phyloP scores from a whole-genome alignment of 2,888 invertebrate species.

The Carcina quercana region DNA sequence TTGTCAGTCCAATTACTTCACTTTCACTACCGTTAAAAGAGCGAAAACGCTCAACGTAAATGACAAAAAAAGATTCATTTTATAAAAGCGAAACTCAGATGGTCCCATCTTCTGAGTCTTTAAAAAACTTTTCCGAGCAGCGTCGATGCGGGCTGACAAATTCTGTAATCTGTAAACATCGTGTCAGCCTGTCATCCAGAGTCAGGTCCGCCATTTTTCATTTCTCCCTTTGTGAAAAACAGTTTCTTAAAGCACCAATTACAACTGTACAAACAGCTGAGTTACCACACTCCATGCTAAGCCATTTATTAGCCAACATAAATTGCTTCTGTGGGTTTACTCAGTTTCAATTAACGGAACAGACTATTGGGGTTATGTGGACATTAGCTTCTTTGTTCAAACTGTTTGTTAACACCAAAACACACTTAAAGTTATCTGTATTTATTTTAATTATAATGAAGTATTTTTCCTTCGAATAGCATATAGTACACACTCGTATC shows the following conservation, averaged over 20 bases:
- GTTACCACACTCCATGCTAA: constrained; percentile 23
- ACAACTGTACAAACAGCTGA: constrained; percentile 33
- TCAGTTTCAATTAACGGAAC: constrained; percentile 37
- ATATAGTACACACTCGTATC: too few relatives aligned
- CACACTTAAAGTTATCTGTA: too few relatives aligned
- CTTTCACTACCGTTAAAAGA: too few relatives aligned
- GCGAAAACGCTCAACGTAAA: too few relatives aligned
- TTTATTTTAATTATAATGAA: too few relatives aligned
- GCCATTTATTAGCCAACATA: constrained; percentile 43
- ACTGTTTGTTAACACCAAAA: too few relatives aligned
- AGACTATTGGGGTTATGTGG: constrained; percentile 28
- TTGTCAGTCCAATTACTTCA: too few relatives aligned
- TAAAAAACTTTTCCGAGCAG: too few relatives aligned
- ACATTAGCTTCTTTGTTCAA: constrained; percentile 14
- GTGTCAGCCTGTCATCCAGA: neutral
- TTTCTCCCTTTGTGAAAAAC: neutral
- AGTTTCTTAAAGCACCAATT: constrained; percentile 20
- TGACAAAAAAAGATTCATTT: too few relatives aligned
- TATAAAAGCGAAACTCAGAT: too few relatives aligned
- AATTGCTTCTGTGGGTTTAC: constrained; percentile 46
- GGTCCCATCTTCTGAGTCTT: too few relatives aligned
- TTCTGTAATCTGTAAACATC: constrained; percentile 1
- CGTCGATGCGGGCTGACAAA: neutral
- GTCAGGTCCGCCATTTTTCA: constrained; percentile 3
- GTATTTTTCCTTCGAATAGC: too few relatives aligned